Conservation (phyloP, 2,888 invertebrate species). For the Nasonovia ribisnigri region DNA sequence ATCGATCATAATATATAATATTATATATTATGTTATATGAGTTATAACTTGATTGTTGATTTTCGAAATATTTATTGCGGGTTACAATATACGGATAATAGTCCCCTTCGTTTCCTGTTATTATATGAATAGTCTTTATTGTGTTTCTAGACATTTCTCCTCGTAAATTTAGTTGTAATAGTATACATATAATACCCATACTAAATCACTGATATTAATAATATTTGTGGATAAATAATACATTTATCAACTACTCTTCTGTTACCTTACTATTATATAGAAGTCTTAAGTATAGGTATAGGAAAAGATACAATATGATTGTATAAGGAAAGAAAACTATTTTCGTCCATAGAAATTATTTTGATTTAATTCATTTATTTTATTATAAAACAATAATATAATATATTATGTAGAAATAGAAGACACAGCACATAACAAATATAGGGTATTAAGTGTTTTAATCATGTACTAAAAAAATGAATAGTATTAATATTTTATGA, state of each 20-base stretch:
- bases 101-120: constrained; percentile 42
- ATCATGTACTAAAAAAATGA: not conserved
- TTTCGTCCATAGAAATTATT: not conserved
- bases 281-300: not conserved
- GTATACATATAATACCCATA: constrained; percentile 12
- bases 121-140: constrained; percentile 39
- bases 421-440: not conserved
- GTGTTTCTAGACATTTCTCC: constrained; percentile 37
- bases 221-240: constrained; percentile 43
- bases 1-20: not conserved
- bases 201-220: constrained; percentile 46
- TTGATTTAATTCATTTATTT: not conserved
- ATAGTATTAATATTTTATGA: too few species aligned
- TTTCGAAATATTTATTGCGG: constrained; percentile 28
- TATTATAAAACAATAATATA: not conserved
- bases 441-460: not conserved
- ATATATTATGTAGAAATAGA: not conserved
- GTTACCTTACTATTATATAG: not conserved
- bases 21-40: not conserved
- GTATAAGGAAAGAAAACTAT: not conserved
- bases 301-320: not conserved
- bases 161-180: constrained; percentile 33
- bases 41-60: constrained; percentile 11
- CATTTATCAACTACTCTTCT: constrained; percentile 7
- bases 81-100: not conserved